phyloP scores from a whole-genome alignment of 1,140 invertebrate genomes.

The Drosophila asahinai region DNA sequence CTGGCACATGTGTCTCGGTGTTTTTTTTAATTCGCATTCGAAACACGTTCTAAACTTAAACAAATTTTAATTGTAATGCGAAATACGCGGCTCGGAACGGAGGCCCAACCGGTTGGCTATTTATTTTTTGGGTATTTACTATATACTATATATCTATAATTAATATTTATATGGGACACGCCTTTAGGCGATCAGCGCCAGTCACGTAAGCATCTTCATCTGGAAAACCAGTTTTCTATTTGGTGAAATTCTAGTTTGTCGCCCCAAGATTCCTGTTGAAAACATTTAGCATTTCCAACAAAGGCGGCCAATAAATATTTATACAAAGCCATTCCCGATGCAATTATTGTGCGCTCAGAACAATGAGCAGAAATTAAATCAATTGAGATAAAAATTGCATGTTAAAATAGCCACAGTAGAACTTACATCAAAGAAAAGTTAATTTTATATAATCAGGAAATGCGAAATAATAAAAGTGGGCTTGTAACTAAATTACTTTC shows the following conservation, averaged over 20 bases:
- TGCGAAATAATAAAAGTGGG: neutral
- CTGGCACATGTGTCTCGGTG: conserved; percentile 38
- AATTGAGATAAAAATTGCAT: conserved; percentile 64
- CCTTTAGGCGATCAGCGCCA: conserved; percentile 57
- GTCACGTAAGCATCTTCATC: conserved; percentile 72
- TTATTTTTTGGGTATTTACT: conserved; percentile 62
- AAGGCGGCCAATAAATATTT: conserved; percentile 57
- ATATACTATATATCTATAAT: conserved; percentile 58
- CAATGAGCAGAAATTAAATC: conserved; percentile 60
- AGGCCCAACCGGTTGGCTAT: conserved; percentile 24
- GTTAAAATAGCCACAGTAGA: conserved; percentile 33
- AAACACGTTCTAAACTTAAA: conserved; percentile 76
- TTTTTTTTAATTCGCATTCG: conserved; percentile 54
- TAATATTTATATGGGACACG: conserved; percentile 60
- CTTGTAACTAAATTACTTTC: conserved; percentile 18
- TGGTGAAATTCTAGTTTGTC: conserved; percentile 71
- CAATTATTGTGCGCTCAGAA: conserved; percentile 65
- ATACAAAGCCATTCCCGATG: conserved; percentile 45
- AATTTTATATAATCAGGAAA: neutral
- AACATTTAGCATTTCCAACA: conserved; percentile 58
- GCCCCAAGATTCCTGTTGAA: conserved; percentile 60
- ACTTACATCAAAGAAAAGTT: neutral
- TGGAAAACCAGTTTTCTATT: conserved; percentile 73
- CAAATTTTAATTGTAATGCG: conserved; percentile 73
- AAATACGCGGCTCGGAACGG: conserved; percentile 46